Evolutionary conservation across 2,113 vertebrate species (phyloP).

Genomic region (Corythoichthys haematopterus): DNA sequence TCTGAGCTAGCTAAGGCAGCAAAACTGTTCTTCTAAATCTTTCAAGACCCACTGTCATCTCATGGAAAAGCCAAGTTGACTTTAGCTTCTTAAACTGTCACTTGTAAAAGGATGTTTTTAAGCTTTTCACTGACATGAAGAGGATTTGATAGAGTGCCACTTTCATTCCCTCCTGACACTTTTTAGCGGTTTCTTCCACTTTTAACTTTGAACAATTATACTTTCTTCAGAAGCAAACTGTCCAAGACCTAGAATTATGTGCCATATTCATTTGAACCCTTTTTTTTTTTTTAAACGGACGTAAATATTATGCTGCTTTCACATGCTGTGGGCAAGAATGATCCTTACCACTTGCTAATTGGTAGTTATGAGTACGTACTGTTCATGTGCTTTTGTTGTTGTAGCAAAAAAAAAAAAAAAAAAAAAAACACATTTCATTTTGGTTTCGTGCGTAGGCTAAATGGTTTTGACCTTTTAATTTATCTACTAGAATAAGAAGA

Average conservation of each 20-base stretch:
- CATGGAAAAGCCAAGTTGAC: conserved; percentile 31
- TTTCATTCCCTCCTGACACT: conserved; percentile 11
- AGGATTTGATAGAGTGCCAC: conserved; percentile 16
- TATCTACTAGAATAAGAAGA: no score
- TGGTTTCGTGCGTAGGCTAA: no score
- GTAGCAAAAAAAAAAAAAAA: no score
- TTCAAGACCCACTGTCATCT: conserved; percentile 44
- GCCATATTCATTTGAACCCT: not conserved
- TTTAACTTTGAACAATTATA: not conserved
- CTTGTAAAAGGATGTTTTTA: conserved; percentile 34
- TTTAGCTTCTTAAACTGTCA: conserved; percentile 47
- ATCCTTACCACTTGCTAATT: no score
- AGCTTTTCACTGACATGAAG: conserved; percentile 33
- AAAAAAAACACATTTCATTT: no score
- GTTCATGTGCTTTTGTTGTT: no score
- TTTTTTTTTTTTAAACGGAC: not conserved
- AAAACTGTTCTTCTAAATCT: conserved; percentile 50
- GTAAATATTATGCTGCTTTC: no score
- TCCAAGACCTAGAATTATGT: not conserved
- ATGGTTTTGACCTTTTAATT: no score
- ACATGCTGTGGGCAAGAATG: no score
- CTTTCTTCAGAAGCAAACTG: not conserved
- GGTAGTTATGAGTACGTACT: no score
- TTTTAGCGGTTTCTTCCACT: conserved; percentile 5
- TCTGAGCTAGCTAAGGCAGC: conserved; percentile 26